Percentiles rank a stretch among this genome's conserved stretches.
Conservation (phyloP, 2,113 vertebrate species). For the Ovibos moschatus region DNA sequence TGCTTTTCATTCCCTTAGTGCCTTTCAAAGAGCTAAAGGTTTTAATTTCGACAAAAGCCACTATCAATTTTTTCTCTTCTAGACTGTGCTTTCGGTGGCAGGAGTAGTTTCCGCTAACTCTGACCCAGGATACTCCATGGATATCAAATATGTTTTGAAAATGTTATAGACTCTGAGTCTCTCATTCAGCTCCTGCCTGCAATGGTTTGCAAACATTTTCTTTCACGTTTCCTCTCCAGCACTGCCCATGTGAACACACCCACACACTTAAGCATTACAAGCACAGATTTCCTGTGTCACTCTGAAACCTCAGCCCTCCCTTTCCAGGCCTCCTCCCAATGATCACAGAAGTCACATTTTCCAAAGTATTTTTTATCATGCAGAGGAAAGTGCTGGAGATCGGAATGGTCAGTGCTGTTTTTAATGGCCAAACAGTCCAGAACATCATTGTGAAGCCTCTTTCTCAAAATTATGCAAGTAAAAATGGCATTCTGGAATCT, state of each 20-base stretch:
- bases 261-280: background rate
- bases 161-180: background rate
- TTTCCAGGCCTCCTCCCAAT: background rate
- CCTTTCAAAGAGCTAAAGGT: background rate
- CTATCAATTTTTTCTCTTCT: background rate
- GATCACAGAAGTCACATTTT: slow-evolving; percentile 50
- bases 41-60: background rate
- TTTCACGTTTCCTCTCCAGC: background rate
- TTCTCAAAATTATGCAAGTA: background rate
- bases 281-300: slow-evolving; percentile 48
- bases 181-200: background rate
- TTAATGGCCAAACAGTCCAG: background rate
- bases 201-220: background rate
- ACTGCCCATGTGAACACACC: slow-evolving; percentile 2
- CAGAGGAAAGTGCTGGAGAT: background rate
- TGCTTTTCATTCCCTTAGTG: background rate
- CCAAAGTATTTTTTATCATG: background rate
- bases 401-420: background rate
- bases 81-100: background rate
- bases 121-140: background rate
- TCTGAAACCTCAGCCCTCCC: background rate
- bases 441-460: background rate
- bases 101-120: background rate
- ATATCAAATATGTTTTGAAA: background rate
- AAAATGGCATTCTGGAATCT: background rate